phyloP scores from a whole-genome alignment of 2,888 invertebrate genomes.

The Conomelus anceps region DNA sequence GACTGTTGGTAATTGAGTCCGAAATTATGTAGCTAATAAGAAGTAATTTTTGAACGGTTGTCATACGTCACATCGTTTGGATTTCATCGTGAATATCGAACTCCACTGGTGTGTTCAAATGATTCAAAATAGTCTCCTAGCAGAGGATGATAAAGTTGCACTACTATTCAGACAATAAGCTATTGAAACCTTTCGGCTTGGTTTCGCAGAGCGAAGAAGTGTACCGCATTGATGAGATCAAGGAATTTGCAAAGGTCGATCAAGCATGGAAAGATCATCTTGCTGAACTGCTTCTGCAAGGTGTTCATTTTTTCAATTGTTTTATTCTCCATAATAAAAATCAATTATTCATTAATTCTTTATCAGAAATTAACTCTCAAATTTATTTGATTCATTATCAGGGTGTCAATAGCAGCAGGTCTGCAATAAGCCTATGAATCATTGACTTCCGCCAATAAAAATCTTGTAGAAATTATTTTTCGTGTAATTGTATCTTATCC shows the following conservation, averaged over 20 bases:
- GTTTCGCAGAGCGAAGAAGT: conserved; percentile 56
- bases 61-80: too few relatives aligned
- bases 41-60: neutral
- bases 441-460: too few relatives aligned
- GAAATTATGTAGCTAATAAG: neutral
- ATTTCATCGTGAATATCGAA: neutral
- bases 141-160: conserved; percentile 67
- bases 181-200: conserved; percentile 45
- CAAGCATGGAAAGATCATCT: conserved; percentile 70
- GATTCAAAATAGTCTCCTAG: too few relatives aligned
- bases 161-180: conserved; percentile 72
- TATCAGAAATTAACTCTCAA: too few relatives aligned
- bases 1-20: too few relatives aligned
- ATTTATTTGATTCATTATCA: too few relatives aligned
- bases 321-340: too few relatives aligned
- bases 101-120: neutral
- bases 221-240: conserved; percentile 76
- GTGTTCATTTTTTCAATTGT: conserved; percentile 39
- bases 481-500: too few relatives aligned
- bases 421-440: too few relatives aligned
- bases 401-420: too few relatives aligned
- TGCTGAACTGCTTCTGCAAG: conserved; percentile 61
- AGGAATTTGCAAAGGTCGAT: conserved; percentile 76
- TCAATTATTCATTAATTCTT: too few relatives aligned
- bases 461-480: too few relatives aligned